These are phyloP conservation scores for Drosophila diplacantha DNA, from an alignment of 2,888 invertebrate species.

Conservation along the genomic window DNA sequence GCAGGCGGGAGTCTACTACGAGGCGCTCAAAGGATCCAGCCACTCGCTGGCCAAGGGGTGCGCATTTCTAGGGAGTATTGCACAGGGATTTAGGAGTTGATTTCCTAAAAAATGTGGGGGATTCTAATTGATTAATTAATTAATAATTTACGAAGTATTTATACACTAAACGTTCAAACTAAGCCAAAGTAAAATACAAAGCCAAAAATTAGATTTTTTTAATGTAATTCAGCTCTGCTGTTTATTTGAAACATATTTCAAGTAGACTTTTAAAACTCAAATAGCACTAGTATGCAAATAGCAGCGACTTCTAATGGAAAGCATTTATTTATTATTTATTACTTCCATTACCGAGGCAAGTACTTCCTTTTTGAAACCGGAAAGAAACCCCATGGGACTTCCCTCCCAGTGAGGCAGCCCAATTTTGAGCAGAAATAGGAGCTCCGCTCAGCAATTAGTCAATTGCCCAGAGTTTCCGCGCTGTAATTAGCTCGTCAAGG, in stretches of 20 bases:
- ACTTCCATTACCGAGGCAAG: not conserved
- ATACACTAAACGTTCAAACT: not conserved
- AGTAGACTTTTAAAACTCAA: not conserved
- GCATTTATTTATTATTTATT: not conserved
- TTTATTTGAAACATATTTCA: too few species aligned
- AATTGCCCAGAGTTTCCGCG: constrained; percentile 33
- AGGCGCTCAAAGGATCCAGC: constrained; percentile 74
- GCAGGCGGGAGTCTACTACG: constrained; percentile 74
- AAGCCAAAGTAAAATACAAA: too few species aligned
- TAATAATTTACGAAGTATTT: not conserved
- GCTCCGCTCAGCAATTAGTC: constrained; percentile 25
- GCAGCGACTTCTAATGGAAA: not conserved
- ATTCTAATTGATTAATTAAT: too few species aligned
- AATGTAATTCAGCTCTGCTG: too few species aligned
- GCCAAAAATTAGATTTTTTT: not conserved
- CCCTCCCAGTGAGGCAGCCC: not conserved
- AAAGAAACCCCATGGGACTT: not conserved
- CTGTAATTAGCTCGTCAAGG: constrained; percentile 40
- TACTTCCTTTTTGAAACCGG: constrained; percentile 2
- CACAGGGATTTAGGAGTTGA: not conserved
- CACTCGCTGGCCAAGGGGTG: constrained; percentile 72
- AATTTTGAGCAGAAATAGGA: constrained; percentile 10
- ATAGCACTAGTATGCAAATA: not conserved
- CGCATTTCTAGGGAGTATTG: constrained; percentile 17
- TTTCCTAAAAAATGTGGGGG: not conserved